phyloP scores from a whole-genome alignment of 2,888 invertebrate genomes.

The Exocentrus adspersus region DNA sequence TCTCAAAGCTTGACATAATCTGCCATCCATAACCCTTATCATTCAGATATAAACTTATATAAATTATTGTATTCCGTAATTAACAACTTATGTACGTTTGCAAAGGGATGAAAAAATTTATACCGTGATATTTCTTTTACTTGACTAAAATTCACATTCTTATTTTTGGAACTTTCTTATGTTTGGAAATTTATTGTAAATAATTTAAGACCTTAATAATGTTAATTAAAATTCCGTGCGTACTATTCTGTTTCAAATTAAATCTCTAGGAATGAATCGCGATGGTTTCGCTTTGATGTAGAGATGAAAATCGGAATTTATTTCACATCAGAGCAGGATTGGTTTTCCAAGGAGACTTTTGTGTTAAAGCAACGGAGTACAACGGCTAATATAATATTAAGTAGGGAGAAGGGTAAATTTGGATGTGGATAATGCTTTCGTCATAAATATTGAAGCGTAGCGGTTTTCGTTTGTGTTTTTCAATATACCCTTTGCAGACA shows the following conservation, averaged over 20 bases:
- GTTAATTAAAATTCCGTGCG: constrained; percentile 23
- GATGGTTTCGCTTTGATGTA: constrained; percentile 24
- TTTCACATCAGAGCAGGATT: constrained; percentile 4
- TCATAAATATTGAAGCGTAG: background rate
- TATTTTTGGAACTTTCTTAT: too few relatives aligned
- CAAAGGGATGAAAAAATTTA: too few relatives aligned
- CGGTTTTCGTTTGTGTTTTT: too few relatives aligned
- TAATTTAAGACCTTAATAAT: constrained; percentile 18
- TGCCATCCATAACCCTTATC: too few relatives aligned
- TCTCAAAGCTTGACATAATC: too few relatives aligned
- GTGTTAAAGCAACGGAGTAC: background rate
- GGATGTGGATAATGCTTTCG: background rate
- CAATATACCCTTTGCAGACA: background rate
- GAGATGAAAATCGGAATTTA: constrained; percentile 13
- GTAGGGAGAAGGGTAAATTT: background rate
- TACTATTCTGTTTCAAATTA: constrained; percentile 25
- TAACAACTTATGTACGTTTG: too few relatives aligned
- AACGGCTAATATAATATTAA: background rate
- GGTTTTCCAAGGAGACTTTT: background rate
- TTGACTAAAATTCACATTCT: too few relatives aligned
- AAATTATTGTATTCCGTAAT: too few relatives aligned
- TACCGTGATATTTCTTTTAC: too few relatives aligned
- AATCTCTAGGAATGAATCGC: constrained; percentile 23
- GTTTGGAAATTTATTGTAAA: too few relatives aligned
- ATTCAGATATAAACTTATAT: too few relatives aligned